A percentile compares a stretch with the other conserved stretches of the same genome.
Evolutionary conservation across 1,140 invertebrate genomes (phyloP).

Genomic region (Muscidifurax raptorellus): DNA sequence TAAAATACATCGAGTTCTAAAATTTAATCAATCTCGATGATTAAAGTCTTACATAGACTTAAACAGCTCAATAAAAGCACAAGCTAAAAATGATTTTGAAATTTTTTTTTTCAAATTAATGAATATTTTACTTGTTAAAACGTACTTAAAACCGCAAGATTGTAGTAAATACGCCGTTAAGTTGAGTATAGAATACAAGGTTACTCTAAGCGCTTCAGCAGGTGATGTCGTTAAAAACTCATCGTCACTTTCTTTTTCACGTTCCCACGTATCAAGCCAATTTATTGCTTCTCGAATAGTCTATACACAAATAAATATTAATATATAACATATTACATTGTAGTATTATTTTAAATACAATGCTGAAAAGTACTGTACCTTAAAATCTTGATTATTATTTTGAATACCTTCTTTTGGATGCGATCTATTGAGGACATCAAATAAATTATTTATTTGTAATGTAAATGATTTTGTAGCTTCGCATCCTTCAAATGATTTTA

Average conservation of each 20-base stretch:
- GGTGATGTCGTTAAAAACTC: background rate
- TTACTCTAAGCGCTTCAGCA: too few relatives aligned
- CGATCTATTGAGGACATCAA: background rate
- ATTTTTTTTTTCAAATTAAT: too few relatives aligned
- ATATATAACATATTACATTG: background rate
- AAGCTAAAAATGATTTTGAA: too few relatives aligned
- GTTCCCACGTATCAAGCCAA: constrained; percentile 1
- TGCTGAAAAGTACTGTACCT: background rate
- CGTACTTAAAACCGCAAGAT: background rate
- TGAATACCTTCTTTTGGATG: background rate
- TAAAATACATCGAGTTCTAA: too few relatives aligned
- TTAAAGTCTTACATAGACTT: too few relatives aligned
- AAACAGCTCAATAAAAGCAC: too few relatives aligned
- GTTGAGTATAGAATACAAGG: background rate
- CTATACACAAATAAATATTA: background rate
- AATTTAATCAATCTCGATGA: too few relatives aligned
- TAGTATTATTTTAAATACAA: background rate
- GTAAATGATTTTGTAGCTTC: background rate
- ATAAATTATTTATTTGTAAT: background rate
- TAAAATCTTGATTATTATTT: background rate
- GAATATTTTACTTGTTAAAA: constrained; percentile 9
- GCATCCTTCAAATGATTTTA: background rate
- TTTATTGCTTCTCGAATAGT: background rate
- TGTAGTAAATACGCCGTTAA: background rate
- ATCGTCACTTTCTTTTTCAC: background rate